Conservation (phyloP, 2,113 vertebrate species). For the Podilymbus podiceps region DNA sequence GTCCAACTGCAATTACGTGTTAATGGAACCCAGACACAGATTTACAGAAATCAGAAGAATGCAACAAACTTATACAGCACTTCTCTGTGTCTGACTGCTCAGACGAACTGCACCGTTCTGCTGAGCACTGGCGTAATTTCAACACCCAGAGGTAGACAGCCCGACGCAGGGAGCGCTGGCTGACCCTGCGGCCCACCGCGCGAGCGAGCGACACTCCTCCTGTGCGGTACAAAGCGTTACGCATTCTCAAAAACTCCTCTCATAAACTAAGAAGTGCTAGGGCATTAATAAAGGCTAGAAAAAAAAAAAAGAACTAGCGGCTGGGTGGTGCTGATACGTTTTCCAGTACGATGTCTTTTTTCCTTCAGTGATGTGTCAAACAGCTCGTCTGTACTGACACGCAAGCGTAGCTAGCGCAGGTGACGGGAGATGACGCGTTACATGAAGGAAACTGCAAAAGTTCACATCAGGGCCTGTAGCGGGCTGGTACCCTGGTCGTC, state of each 20-base stretch:
- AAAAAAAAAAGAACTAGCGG: neutral
- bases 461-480: neutral
- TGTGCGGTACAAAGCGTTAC: fast-evolving
- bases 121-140: neutral
- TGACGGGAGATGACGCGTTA: neutral
- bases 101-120: neutral
- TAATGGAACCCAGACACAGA: constrained; percentile 40
- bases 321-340: neutral
- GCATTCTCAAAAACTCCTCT: neutral
- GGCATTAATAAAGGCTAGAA: neutral
- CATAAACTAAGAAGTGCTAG: neutral
- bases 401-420: neutral
- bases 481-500: neutral
- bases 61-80: neutral
- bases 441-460: neutral
- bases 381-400: neutral
- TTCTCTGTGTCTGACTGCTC: neutral
- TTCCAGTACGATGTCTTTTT: neutral
- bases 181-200: neutral
- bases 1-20: neutral
- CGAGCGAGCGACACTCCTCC: neutral
- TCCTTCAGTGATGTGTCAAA: neutral
- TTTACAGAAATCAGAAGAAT: constrained; percentile 16
- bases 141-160: neutral
- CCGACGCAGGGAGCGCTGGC: neutral